Evolutionary conservation across 1,140 invertebrate species (phyloP), one percentile per base, ranked within the genome.

Genomic region (Metaphire vulgaris): DNA sequence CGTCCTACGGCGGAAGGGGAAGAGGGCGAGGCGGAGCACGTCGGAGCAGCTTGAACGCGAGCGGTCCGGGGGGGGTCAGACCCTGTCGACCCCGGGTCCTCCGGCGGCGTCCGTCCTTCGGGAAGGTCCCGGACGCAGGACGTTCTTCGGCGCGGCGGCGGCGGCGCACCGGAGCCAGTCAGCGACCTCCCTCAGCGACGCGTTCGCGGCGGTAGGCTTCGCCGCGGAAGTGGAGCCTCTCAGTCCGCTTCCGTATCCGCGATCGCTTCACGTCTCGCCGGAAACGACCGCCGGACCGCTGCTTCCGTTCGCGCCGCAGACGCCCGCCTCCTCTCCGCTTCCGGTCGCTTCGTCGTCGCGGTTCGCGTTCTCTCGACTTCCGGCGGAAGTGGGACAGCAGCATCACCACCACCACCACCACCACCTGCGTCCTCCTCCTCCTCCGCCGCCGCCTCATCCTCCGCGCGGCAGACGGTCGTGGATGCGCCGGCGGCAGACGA

Each of bases 401-500:
- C 41, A 21, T n/a, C n/a, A n/a, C n/a, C n/a, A n/a, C n/a, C n/a
- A n/a, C n/a, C n/a, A n/a, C n/a, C n/a, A n/a, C n/a, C n/a, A n/a
- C n/a, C n/a, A n/a, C n/a, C n/a, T n/a, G n/a, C n/a, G n/a, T n/a
- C n/a, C n/a, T n/a, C n/a, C n/a, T n/a, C n/a, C n/a, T n/a, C n/a
- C n/a, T n/a, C n/a, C n/a, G n/a, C n/a, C n/a, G n/a, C n/a, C n/a
- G n/a, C n/a, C n/a, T n/a, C n/a, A n/a, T n/a, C n/a, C n/a, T 12
- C 41, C 41, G 21, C 41, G 41, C 41, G 41, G 41, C 21, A 82
- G 88, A 33, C 81, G 88, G 15, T 86, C 86, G 0, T 88, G 88
- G 86, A 86, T 87, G 16, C 83, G 88, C 30, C 87, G 88, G 75
- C 87, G 88, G 32, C 85, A 88, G 72, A 89, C 89, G 1, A 87